phyloP scores from a whole-genome alignment of 2,888 invertebrate genomes.

The Omphaloscelis lunosa region DNA sequence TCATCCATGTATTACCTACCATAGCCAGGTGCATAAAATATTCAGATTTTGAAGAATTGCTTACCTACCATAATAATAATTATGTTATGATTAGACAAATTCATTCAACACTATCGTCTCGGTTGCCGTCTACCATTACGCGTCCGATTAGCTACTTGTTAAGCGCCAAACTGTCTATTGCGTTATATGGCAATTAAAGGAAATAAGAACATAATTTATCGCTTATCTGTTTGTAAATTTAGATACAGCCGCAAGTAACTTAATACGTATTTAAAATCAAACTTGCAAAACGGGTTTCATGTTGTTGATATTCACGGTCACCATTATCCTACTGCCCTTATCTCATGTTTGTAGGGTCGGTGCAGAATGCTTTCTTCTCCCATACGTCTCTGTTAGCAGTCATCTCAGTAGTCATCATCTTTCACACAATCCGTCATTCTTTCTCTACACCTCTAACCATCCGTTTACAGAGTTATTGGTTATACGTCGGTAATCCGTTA shows the following conservation, averaged over 20 bases:
- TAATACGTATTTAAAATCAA: not conserved
- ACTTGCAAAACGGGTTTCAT: not conserved
- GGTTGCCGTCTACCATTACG: not conserved
- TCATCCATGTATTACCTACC: no score
- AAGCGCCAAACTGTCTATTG: constrained; percentile 19
- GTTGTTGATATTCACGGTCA: not conserved
- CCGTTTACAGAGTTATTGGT: no score
- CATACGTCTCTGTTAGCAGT: not conserved
- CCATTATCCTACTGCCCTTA: not conserved
- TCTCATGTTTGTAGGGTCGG: not conserved
- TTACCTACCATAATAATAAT: no score
- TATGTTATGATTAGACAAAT: no score
- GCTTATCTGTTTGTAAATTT: not conserved
- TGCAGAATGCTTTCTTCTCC: no score
- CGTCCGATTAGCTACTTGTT: no score
- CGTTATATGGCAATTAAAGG: not conserved
- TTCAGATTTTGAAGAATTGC: no score
- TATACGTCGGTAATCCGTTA: no score
- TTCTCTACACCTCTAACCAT: not conserved
- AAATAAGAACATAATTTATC: not conserved
- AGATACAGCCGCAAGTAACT: not conserved
- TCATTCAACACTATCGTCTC: not conserved
- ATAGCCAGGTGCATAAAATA: no score
- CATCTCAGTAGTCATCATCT: not conserved
- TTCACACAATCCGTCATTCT: not conserved